Base-by-base conservation (phyloP, 1,140 invertebrate genomes). In the Colletes latitarsis region DNA sequence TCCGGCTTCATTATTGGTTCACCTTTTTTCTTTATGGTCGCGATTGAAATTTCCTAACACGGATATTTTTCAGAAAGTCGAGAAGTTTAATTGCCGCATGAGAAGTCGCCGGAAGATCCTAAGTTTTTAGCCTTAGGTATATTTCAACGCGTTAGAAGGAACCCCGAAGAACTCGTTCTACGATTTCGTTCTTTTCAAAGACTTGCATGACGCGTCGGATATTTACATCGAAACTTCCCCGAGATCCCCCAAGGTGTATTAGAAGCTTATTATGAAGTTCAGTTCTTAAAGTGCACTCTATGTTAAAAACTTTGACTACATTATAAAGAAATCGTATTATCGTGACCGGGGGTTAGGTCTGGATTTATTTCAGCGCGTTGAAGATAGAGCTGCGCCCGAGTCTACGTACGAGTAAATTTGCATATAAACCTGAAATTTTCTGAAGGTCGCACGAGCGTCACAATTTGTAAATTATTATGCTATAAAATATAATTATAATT, bases 251-350 rank as follows among this genome's bases (percentile, higher is more conserved):
- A 4, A 14, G 41, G 17, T 58, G 21, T 62, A 70, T 70, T 77
- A 49, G 67, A 58, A 30, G 49, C 55, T 60, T 41, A 14, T 77
- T 70, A 62, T 6, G 43, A 62, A 77, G 67, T 77, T 52, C 12
- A 19, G 30, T 70, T 70, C 21, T 60, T 60, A 21, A 58, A 52
- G 67, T 9, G 41, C 21, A 10, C 12, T 12, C 12, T 12, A 15
- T 19, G 55, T 77, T 77, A 52, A 77, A 70, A 77, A 70, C 55
- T 77, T 77, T 77, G 67, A 77, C 70, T 70, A 21, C 46, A 21
- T 77, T 52, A 70, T n/a, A 14, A 39, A 21, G 10, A 60, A 77
- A 77, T 70, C 55, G 75, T 60, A 60, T 19, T 49, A 62, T 49
- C 43, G 10, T 6, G 6, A 4, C 43, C 6, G 66, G 62, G 17